Percentiles rank a stretch among this genome's conserved stretches.
Evolutionary conservation across 2,797 vertebrate genomes (phyloP).

Genomic region (Limosa lapponica): DNA sequence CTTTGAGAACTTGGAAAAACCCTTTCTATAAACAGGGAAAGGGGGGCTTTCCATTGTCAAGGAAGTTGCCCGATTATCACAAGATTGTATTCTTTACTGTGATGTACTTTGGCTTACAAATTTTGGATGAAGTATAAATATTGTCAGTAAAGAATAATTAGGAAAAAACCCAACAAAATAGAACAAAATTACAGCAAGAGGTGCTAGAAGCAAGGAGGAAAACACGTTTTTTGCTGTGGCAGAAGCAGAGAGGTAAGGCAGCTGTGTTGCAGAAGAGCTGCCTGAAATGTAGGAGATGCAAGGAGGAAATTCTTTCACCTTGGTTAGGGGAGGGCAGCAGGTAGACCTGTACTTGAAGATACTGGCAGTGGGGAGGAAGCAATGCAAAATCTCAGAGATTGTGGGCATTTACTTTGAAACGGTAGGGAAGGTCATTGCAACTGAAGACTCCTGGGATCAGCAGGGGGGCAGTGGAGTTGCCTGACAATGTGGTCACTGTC

Average conservation of each 20-base stretch:
- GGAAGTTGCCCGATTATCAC: neutral
- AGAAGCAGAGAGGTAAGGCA: neutral
- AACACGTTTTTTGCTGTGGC: neutral
- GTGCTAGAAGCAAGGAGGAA: neutral
- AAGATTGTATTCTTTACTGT: neutral
- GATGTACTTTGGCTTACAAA: neutral
- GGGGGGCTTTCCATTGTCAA: neutral
- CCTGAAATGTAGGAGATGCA: neutral
- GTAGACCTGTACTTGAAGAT: neutral
- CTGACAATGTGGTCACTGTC: neutral
- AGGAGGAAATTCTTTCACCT: neutral
- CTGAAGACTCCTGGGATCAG: neutral
- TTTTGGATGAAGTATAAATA: neutral
- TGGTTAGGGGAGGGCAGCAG: neutral
- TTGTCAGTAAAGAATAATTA: neutral
- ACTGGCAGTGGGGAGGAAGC: neutral
- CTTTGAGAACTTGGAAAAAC: constrained; percentile 9
- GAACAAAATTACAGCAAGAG: neutral
- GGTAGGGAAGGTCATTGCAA: neutral
- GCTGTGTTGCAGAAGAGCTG: neutral
- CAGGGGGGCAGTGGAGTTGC: neutral
- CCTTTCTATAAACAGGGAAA: neutral
- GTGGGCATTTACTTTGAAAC: neutral
- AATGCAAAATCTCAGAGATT: neutral
- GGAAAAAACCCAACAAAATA: accelerated